Base-by-base conservation (phyloP, 2,113 vertebrate genomes). In the Corapipo altera region DNA sequence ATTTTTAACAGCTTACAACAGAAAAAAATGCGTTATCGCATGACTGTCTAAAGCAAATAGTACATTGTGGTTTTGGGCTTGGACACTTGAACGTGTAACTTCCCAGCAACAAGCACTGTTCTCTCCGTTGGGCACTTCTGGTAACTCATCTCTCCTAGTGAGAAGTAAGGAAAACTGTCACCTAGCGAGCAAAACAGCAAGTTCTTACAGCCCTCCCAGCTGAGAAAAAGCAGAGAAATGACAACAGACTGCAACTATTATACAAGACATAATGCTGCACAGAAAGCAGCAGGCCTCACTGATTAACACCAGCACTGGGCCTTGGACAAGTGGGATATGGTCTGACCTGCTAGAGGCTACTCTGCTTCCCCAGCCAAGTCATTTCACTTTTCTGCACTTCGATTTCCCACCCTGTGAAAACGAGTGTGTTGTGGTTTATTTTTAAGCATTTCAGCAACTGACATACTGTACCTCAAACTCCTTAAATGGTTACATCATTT, bases 31-130 rank as follows among this genome's bases (percentile, higher is more conserved):
- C 23, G 15, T 82, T 94, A 96, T 96, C 94, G 22, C 93, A 92
- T 93, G 89, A 96, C 94, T 89, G 74, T 92, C 92, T 93, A 91
- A 91, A 94, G 89, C 67, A 89, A 95, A 92, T 84, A 88, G 82
- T 59, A 89, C 89, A 83, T 88, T 95, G 93, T 95, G 94, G 96
- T 95, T 97, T 97, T 49, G 92, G 92, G 84, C 91, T 95, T 94
- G 92, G 94, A 89, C 89, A 76, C 84, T 95, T 69, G 76, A 96
- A 79, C 10, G 20, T 85, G 86, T 69, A 93, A 97, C 92, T 96
- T 97, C 94, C 95, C 92, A 89, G 95, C 94, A 96, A 39, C 62
- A 44, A 94, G 71, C 20, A 73, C 77, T 62, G 77, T 82, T 95
- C 84, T 87, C 84, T 92, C 94, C 55, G 62, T 76, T 77, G 91